Evolutionary conservation across 2,888 invertebrate species (phyloP).

Genomic region (Gandaritis pyraliata): DNA sequence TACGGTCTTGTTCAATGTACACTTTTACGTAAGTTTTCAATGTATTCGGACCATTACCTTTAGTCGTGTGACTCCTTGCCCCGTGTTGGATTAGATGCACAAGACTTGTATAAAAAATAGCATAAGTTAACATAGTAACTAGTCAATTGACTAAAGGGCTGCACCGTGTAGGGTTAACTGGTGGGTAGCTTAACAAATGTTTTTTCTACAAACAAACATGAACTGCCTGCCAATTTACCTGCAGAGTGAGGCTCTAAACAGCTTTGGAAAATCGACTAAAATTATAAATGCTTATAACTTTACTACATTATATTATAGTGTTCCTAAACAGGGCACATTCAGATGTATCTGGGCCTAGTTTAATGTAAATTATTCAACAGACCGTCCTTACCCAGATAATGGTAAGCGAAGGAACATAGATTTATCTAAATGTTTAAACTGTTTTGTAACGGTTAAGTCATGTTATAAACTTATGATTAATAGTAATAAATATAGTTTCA

Average conservation of each 20-base stretch:
- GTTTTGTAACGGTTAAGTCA: slow-evolving; percentile 83
- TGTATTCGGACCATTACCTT: slow-evolving; percentile 35
- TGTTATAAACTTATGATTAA: slow-evolving; percentile 83
- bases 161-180: not conserved
- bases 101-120: slow-evolving; percentile 67
- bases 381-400: slow-evolving; percentile 82
- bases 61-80: slow-evolving; percentile 59
- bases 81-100: slow-evolving; percentile 67
- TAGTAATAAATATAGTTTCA: slow-evolving; percentile 83
- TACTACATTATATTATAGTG: slow-evolving; percentile 28
- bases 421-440: slow-evolving; percentile 79
- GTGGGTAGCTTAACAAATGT: not conserved
- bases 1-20: slow-evolving; percentile 24
- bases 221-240: not conserved
- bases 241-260: slow-evolving; percentile 32
- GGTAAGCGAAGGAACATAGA: slow-evolving; percentile 77
- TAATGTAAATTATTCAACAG: slow-evolving; percentile 76
- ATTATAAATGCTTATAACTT: slow-evolving; percentile 45
- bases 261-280: slow-evolving; percentile 53
- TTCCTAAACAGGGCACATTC: slow-evolving; percentile 33
- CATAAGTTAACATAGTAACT: slow-evolving; percentile 52
- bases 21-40: slow-evolving; percentile 30
- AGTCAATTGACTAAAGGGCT: slow-evolving; percentile 63
- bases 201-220: not conserved
- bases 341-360: slow-evolving; percentile 75